These are phyloP conservation scores for Drosophila rellima DNA, from an alignment of 2,888 invertebrate species.

Conservation along the genomic window DNA sequence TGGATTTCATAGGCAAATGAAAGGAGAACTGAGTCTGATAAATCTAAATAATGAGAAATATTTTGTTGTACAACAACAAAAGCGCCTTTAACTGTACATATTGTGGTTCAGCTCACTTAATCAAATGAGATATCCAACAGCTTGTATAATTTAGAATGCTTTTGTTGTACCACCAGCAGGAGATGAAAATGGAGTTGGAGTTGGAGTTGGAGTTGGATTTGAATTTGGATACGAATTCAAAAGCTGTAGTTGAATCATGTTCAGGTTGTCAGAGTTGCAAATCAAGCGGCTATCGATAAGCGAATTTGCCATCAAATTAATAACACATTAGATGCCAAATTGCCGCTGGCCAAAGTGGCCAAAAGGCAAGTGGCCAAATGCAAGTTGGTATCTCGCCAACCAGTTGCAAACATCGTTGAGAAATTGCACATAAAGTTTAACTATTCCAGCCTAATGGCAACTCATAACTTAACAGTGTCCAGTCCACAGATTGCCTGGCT, in stretches of 20 bases:
- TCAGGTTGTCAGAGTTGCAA: conserved; percentile 20
- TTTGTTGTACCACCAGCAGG: conserved; percentile 62
- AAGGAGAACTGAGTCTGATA: conserved; percentile 70
- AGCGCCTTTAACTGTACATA: conserved; percentile 62
- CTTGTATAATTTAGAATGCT: conserved; percentile 78
- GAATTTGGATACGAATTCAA: not conserved
- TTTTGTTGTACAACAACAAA: conserved; percentile 26
- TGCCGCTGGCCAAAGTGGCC: conserved; percentile 3
- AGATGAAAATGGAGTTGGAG: conserved; percentile 32
- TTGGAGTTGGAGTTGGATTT: not conserved
- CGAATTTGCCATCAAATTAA: conserved; percentile 77
- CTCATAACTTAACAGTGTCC: conserved; percentile 61
- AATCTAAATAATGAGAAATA: conserved; percentile 81
- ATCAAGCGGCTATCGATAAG: conserved; percentile 57
- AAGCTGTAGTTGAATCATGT: conserved; percentile 1
- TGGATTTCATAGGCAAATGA: conserved; percentile 63
- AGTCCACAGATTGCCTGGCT: conserved; percentile 9
- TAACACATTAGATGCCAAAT: conserved; percentile 76
- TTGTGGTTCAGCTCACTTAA: conserved; percentile 73
- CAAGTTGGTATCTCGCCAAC: not conserved
- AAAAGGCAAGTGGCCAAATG: not conserved
- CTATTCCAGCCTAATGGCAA: conserved; percentile 67
- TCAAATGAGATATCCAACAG: conserved; percentile 84
- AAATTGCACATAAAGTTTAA: conserved; percentile 72
- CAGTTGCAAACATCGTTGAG: conserved; percentile 34